Conservation (phyloP, 2,797 vertebrate species). For the Serranus cabrilla region DNA sequence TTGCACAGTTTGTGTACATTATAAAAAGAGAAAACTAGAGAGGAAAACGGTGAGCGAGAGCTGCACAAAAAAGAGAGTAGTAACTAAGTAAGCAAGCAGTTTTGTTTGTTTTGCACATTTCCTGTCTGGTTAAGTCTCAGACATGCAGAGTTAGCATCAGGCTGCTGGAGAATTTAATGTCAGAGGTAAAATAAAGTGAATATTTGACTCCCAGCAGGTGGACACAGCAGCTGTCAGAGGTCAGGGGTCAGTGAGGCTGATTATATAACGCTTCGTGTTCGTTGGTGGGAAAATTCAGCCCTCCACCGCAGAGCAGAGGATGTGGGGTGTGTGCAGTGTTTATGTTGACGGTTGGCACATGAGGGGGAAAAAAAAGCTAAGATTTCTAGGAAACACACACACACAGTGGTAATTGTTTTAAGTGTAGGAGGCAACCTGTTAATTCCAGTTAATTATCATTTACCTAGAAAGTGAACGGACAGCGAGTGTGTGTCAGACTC, state of each 20-base stretch:
- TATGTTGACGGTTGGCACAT: slow-evolving; percentile 25
- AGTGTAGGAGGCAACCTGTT: not conserved
- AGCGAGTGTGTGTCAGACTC: not conserved
- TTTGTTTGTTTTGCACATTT: too few relatives aligned
- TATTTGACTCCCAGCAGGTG: too few relatives aligned
- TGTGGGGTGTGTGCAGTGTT: slow-evolving; percentile 50
- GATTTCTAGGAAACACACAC: slow-evolving; percentile 63
- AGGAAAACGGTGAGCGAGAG: too few relatives aligned
- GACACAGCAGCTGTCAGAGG: not conserved
- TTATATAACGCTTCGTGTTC: not conserved
- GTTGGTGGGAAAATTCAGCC: slow-evolving; percentile 12
- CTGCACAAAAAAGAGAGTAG: too few relatives aligned
- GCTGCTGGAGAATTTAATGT: too few relatives aligned
- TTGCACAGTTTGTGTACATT: too few relatives aligned
- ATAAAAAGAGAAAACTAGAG: too few relatives aligned
- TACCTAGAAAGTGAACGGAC: slow-evolving; percentile 29
- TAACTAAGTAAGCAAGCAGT: too few relatives aligned
- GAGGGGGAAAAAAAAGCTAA: slow-evolving; percentile 1
- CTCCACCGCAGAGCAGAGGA: slow-evolving; percentile 45
- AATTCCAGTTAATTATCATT: slow-evolving; percentile 51
- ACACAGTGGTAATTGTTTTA: not conserved
- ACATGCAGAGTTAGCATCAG: too few relatives aligned
- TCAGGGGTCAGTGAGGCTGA: not conserved
- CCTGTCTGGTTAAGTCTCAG: too few relatives aligned
- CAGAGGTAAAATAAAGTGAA: too few relatives aligned